Base-by-base conservation (phyloP, 2,797 vertebrate genomes). In the Poecilia wingei region DNA sequence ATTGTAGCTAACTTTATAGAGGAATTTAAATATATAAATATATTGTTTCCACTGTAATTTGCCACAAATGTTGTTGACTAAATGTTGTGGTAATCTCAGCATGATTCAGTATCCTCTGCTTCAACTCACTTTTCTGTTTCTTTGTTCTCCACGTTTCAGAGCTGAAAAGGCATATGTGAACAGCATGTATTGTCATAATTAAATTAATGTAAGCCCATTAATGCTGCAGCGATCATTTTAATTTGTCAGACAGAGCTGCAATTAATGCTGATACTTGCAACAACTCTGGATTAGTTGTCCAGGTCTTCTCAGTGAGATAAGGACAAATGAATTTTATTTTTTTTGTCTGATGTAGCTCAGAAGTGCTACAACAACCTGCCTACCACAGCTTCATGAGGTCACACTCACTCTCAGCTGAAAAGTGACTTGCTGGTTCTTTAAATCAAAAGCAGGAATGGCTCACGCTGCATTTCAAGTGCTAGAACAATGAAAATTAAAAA, bases 111-210 rank as follows among this genome's bases (percentile, higher is more conserved):
- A 9, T 51, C 47, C 18, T 74, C 70, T 76, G 59, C 47, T 79
- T 64, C 72, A 46, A 64, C 53, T 79, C 70, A 59, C 66, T 88
- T 86, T 84, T 88, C 84, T 82, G 47, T 39, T 10, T 74, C 69
- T n/a, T 59, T 72, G n/a, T 70, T 18, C 28, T n/a, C 14, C 43
- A 78, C 41, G 47, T 87, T 89, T 88, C 76, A 84, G 76, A 68
- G 22, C 51, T 45, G 39, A 53, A 79, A 82, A 49, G 69, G 55
- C 55, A 47, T 59, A 13, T 22, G 70, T 1, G 3, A 72, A 43
- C 16, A 31, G 4, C 31, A 25, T 3, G 72, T 22, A 12, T 64
- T 13, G 46, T 78, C 78, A 82, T 71, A 68, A 77, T 84, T 82
- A 25, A 80, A 69, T 69, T 71, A 4, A 28, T 61, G 39, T 9